These are phyloP conservation scores for Sebastes goodei DNA, from an alignment of 2,797 vertebrate genomes.

Conservation along the genomic window DNA sequence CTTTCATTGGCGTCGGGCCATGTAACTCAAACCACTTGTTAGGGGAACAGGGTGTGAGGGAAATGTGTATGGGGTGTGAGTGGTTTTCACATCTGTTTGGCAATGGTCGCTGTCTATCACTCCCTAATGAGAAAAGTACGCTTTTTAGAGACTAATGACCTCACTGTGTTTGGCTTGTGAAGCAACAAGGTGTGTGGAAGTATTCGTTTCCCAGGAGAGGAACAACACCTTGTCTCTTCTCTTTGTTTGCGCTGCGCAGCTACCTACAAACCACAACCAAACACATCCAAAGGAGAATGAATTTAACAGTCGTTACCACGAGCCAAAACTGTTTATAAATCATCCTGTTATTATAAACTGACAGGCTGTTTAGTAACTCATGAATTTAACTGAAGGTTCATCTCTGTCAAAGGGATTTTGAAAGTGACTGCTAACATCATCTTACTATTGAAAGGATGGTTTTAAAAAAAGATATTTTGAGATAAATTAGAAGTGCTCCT, in stretches of 20 bases:
- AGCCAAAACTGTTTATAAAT: conserved; percentile 22
- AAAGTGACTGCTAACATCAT: not conserved
- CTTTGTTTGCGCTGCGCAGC: conserved; percentile 28
- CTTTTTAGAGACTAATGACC: conserved; percentile 67
- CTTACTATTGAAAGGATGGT: not conserved
- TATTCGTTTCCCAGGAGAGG: conserved; percentile 42
- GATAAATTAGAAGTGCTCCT: not conserved
- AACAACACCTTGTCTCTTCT: conserved; percentile 33
- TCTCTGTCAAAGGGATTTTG: not conserved
- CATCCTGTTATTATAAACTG: conserved; percentile 9
- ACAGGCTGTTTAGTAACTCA: conserved; percentile 8
- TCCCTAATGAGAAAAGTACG: conserved; percentile 64
- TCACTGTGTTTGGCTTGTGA: conserved; percentile 56
- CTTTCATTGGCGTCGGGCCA: conserved; percentile 47
- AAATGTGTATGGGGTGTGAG: conserved; percentile 63
- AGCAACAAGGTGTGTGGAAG: conserved; percentile 60
- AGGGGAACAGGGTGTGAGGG: conserved; percentile 58
- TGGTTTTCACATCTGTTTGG: conserved; percentile 76
- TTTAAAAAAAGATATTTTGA: not conserved
- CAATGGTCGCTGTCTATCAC: conserved; percentile 62
- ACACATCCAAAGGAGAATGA: not conserved
- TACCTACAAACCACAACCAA: conserved; percentile 53
- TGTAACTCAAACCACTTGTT: conserved; percentile 68
- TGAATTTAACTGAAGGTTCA: not conserved
- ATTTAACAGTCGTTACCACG: not conserved